A percentile compares a stretch with the other conserved stretches of the same genome.
phyloP scores from a whole-genome alignment of 2,888 invertebrate genomes.

The Steinernema carpocapsae region DNA sequence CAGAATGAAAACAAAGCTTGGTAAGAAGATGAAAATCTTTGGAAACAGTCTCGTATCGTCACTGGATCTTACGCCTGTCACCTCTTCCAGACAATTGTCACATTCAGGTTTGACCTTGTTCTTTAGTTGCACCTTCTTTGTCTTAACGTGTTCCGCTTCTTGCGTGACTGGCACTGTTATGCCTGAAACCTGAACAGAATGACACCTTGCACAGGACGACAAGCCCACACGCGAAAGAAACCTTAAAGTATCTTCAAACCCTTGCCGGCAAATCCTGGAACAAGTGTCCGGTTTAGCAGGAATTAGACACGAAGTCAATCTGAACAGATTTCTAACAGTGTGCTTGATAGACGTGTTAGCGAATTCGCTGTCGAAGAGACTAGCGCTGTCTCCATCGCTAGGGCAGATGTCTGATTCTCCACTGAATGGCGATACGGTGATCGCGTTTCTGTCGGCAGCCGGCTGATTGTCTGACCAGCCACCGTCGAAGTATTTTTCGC shows the following conservation, averaged over 20 bases:
- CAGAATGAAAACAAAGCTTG: too few species aligned
- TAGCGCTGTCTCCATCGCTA: conserved; percentile 74
- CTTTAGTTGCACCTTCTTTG: background rate
- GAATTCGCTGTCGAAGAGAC: conserved; percentile 69
- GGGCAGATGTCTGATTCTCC: conserved; percentile 97
- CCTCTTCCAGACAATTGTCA: conserved; percentile 61
- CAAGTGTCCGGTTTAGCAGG: conserved; percentile 91
- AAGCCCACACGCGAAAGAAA: conserved; percentile 74
- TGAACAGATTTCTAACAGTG: conserved; percentile 89
- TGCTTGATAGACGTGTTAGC: conserved; percentile 72
- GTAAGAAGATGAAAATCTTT: too few species aligned
- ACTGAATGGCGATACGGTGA: conserved; percentile 93
- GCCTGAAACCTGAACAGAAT: conserved; percentile 75
- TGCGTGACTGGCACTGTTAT: conserved; percentile 42
- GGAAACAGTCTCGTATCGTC: conserved; percentile 43
- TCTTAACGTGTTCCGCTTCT: background rate
- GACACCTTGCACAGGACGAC: conserved; percentile 88
- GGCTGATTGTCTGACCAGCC: conserved; percentile 94
- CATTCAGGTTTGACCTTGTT: conserved; percentile 62
- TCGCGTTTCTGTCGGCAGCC: conserved; percentile 86
- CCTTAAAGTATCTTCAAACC: conserved; percentile 78
- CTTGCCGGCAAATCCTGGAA: conserved; percentile 89
- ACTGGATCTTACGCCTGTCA: conserved; percentile 46
- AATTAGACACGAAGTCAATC: conserved; percentile 88
- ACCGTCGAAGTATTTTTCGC: too few species aligned